Percentiles rank a stretch among this genome's conserved stretches.
Evolutionary conservation across 2,888 invertebrate genomes (phyloP).

Genomic region (Apodemia zela): DNA sequence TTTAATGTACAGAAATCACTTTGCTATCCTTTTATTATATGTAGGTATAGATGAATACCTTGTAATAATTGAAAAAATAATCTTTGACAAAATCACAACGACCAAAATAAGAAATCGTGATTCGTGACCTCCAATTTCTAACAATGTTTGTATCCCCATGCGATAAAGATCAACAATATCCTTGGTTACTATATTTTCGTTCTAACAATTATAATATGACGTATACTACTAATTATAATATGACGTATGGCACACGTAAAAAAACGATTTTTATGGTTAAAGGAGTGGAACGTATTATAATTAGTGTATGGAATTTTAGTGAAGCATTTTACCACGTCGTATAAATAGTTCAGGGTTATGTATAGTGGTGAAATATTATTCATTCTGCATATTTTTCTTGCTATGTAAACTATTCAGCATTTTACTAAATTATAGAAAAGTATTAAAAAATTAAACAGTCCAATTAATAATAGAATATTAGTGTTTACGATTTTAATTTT

Average conservation of each 20-base stretch:
- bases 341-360: not conserved
- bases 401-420: not conserved
- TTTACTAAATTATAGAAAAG: not conserved
- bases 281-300: constrained; percentile 27
- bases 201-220: not conserved
- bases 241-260: constrained; percentile 15
- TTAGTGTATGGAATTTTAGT: constrained; percentile 28
- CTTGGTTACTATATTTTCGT: not conserved
- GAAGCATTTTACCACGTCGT: constrained; percentile 20
- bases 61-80: too few relatives aligned
- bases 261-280: constrained; percentile 25
- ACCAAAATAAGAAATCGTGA: too few relatives aligned
- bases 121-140: not conserved
- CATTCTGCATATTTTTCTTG: not conserved
- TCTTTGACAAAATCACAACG: too few relatives aligned
- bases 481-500: not conserved
- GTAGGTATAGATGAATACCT: too few relatives aligned
- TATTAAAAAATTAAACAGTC: not conserved
- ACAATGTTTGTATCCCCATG: not conserved
- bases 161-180: not conserved
- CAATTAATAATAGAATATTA: not conserved
- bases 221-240: not conserved
- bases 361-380: not conserved
- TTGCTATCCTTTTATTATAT: too few relatives aligned
- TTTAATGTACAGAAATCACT: too few relatives aligned